Conservation (phyloP, 2,797 vertebrate species). For the Lutjanus argentimaculatus region DNA sequence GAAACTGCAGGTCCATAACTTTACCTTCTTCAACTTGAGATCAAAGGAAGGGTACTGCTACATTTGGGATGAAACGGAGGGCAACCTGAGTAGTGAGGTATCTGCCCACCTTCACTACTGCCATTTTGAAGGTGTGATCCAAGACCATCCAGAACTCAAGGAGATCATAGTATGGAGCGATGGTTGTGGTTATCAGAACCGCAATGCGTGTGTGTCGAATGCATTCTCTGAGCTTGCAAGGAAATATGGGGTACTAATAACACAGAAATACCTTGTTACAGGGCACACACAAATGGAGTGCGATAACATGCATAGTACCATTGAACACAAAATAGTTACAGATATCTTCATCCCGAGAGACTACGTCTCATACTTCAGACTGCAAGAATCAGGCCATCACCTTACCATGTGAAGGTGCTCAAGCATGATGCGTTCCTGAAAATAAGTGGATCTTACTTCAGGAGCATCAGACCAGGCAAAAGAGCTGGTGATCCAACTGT, state of each 20-base stretch:
- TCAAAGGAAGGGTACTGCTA: slow-evolving; percentile 43
- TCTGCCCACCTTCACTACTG: slow-evolving; percentile 32
- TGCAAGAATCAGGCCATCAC: slow-evolving; percentile 21
- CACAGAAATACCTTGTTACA: slow-evolving; percentile 29
- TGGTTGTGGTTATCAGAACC: slow-evolving; percentile 12
- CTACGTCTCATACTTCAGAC: slow-evolving; percentile 25
- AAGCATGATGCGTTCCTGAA: slow-evolving; percentile 20
- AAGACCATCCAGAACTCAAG: slow-evolving; percentile 31
- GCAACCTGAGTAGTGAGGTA: slow-evolving; percentile 20
- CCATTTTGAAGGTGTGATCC: slow-evolving; percentile 36
- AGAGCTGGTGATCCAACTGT: slow-evolving; percentile 14
- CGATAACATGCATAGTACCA: slow-evolving; percentile 35
- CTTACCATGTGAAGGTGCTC: slow-evolving; percentile 28
- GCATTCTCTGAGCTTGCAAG: slow-evolving; percentile 22
- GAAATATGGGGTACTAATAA: slow-evolving; percentile 23
- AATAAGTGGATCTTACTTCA: slow-evolving; percentile 38
- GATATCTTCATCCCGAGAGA: slow-evolving; percentile 26
- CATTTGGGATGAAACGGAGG: slow-evolving; percentile 24
- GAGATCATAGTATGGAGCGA: slow-evolving; percentile 15
- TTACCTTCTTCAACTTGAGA: slow-evolving; percentile 44
- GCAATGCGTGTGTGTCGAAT: slow-evolving; percentile 20
- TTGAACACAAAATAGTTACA: slow-evolving; percentile 17
- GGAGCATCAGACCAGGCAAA: slow-evolving; percentile 32
- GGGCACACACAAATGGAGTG: slow-evolving; percentile 21
- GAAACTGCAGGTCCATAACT: slow-evolving; percentile 40